A percentile compares a stretch with the other conserved stretches of the same genome.
Evolutionary conservation across 2,113 vertebrate species (phyloP).

Genomic region (Xerus inauris): DNA sequence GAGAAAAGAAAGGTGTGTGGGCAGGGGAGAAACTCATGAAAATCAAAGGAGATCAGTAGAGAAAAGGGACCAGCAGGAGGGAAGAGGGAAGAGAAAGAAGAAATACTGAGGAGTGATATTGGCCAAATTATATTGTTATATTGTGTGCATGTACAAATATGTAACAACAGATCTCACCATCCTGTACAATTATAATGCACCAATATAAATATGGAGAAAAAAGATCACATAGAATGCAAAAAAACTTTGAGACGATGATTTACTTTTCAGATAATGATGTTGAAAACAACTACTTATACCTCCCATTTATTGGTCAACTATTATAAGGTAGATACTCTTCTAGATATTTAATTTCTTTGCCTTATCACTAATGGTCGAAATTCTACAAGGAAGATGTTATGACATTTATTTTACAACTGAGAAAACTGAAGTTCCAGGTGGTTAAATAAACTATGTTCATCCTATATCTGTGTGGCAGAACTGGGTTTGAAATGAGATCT

Average conservation of each 20-base stretch:
- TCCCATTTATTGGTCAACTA: neutral
- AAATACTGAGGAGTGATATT: no score
- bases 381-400: neutral
- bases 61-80: no score
- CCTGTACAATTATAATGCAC: no score
- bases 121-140: no score
- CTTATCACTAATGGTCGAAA: slow-evolving; percentile 1
- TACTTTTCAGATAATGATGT: neutral
- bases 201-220: no score
- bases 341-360: neutral
- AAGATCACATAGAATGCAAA: neutral
- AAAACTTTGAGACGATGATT: neutral
- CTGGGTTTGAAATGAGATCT: neutral
- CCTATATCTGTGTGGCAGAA: neutral
- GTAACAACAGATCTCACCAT: no score
- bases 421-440: neutral
- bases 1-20: no score
- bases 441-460: neutral
- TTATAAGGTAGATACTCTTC: neutral
- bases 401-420: neutral
- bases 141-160: no score
- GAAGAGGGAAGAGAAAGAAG: no score
- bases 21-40: no score
- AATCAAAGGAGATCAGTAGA: no score
- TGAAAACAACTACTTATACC: neutral